Conservation (phyloP, 2,113 vertebrate genomes). For the Columba livia region DNA sequence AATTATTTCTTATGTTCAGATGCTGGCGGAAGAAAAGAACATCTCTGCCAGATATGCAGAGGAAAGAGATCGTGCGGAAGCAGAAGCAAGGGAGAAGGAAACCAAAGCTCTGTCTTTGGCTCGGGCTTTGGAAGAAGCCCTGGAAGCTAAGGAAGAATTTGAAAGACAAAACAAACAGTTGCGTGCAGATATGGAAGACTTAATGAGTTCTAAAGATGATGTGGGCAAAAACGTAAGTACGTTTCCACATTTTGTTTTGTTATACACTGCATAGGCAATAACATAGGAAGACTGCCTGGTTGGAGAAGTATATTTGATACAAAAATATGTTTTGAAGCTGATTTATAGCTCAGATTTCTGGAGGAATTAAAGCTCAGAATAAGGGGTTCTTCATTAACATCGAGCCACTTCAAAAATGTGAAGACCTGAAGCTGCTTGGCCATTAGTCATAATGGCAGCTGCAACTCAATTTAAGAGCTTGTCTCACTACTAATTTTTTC, state of each 20-base stretch:
- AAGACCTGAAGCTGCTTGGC: background rate
- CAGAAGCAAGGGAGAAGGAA: conserved; percentile 95
- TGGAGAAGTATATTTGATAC: background rate
- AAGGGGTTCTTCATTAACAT: background rate
- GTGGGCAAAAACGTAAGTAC: conserved; percentile 93
- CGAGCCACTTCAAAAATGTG: background rate
- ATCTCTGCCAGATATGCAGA: conserved; percentile 91
- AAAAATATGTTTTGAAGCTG: background rate
- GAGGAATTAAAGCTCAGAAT: background rate
- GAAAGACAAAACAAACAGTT: conserved; percentile 96
- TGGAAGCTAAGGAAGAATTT: conserved; percentile 93
- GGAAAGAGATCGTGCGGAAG: conserved; percentile 93
- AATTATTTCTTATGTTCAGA: conserved; percentile 61
- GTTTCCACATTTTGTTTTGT: background rate
- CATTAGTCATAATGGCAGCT: background rate
- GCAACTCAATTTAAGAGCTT: background rate
- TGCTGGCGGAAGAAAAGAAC: conserved; percentile 95
- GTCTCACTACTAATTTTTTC: background rate
- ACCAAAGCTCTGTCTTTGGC: conserved; percentile 93
- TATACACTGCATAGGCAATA: background rate
- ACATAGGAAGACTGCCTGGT: background rate
- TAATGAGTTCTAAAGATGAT: conserved; percentile 98
- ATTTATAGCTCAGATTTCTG: background rate
- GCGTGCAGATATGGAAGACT: conserved; percentile 93
- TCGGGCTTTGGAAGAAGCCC: conserved; percentile 90